phyloP scores from a whole-genome alignment of 1,140 invertebrate species.

The Achatina immaculata region DNA sequence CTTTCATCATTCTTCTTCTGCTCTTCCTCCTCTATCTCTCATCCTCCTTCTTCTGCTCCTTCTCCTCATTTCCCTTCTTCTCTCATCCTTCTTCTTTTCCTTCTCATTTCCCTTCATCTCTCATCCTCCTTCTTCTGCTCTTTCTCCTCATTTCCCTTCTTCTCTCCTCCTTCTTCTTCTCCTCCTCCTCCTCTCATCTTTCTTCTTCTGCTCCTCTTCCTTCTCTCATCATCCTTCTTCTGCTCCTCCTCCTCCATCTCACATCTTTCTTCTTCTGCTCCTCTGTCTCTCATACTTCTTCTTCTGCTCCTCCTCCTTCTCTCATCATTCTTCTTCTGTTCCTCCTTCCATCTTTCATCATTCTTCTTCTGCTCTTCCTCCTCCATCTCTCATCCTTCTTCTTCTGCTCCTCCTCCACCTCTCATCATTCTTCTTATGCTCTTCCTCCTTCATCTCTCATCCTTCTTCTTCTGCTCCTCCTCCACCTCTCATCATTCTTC shows the following conservation, averaged over 20 bases:
- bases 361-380: too few relatives aligned
- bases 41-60: neutral
- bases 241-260: conserved; percentile 6
- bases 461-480: too few relatives aligned
- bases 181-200: too few relatives aligned
- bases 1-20: neutral
- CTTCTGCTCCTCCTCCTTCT: neutral
- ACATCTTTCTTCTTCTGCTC: too few relatives aligned
- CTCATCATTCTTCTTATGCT: too few relatives aligned
- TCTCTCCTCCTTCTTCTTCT: conserved; percentile 18
- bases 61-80: neutral
- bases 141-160: conserved; percentile 12
- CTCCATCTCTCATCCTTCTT: conserved; percentile 15
- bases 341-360: too few relatives aligned
- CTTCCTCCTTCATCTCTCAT: too few relatives aligned
- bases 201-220: neutral
- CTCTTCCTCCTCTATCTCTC: neutral
- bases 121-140: conserved; percentile 10
- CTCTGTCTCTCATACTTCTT: conserved; percentile 8
- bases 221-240: too few relatives aligned
- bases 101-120: neutral
- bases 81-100: neutral
- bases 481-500: too few relatives aligned
- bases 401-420: too few relatives aligned
- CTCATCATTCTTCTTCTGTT: too few relatives aligned